Conservation (phyloP, 2,888 invertebrate genomes). For the Acleris laterana region DNA sequence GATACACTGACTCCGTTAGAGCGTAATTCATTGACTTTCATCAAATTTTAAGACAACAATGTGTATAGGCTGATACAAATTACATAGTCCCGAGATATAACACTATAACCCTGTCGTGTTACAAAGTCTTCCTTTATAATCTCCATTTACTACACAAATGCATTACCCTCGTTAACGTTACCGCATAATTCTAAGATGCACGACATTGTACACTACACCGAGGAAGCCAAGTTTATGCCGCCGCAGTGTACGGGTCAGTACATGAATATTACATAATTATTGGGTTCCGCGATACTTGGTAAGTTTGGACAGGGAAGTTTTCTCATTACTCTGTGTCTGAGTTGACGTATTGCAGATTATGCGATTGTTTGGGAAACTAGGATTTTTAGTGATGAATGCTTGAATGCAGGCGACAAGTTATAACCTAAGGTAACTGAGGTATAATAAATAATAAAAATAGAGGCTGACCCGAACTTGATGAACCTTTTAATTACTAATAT, state of each 20-base stretch:
- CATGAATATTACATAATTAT: slow-evolving; percentile 31
- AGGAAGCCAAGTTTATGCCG: slow-evolving; percentile 13
- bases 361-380: not conserved
- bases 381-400: not conserved
- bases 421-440: too few relatives aligned
- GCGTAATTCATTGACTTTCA: too few relatives aligned
- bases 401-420: too few relatives aligned
- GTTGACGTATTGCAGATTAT: slow-evolving; percentile 1
- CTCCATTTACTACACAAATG: slow-evolving; percentile 17
- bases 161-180: slow-evolving; percentile 11
- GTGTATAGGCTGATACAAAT: too few relatives aligned
- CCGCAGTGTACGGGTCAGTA: slow-evolving; percentile 10
- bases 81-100: too few relatives aligned
- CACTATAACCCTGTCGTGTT: not conserved
- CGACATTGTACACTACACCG: slow-evolving; percentile 15
- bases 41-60: too few relatives aligned
- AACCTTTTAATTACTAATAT: too few relatives aligned
- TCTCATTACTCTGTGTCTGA: slow-evolving; percentile 30
- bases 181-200: slow-evolving; percentile 3
- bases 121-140: slow-evolving; percentile 24
- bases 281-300: slow-evolving; percentile 18
- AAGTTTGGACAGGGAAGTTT: slow-evolving; percentile 22
- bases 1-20: too few relatives aligned
- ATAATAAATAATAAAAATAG: too few relatives aligned
- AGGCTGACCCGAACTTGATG: too few relatives aligned